phyloP scores from a whole-genome alignment of 2,888 invertebrate genomes.

The Thymelicus acteon region DNA sequence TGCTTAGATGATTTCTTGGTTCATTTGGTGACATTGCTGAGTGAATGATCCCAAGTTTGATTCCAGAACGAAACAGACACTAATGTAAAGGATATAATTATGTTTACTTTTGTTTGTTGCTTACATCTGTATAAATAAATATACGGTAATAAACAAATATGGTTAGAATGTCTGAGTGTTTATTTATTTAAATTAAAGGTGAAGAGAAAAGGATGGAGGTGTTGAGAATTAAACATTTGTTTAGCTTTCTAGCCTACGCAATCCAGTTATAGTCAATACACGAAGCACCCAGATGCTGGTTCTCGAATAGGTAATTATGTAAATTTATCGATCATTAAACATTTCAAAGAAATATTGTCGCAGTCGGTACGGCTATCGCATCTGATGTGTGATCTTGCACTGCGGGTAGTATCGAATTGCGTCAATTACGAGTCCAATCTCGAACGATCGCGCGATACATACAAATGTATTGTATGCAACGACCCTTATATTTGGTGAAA shows the following conservation, averaged over 20 bases:
- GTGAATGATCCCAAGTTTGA: too few species aligned
- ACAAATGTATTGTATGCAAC: constrained; percentile 75
- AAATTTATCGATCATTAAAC: constrained; percentile 71
- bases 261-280: not conserved
- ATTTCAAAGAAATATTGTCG: constrained; percentile 72
- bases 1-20: too few species aligned
- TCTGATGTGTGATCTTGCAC: constrained; percentile 72
- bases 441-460: constrained; percentile 76
- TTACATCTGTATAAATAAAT: too few species aligned
- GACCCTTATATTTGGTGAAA: constrained; percentile 59
- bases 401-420: constrained; percentile 78
- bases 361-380: constrained; percentile 75
- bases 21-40: too few species aligned
- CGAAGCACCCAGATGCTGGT: not conserved
- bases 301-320: constrained; percentile 58
- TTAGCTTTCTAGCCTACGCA: not conserved
- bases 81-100: too few species aligned
- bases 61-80: too few species aligned
- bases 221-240: too few species aligned
- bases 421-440: constrained; percentile 80
- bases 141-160: too few species aligned
- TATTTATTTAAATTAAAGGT: constrained; percentile 6
- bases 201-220: constrained; percentile 3
- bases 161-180: too few species aligned
- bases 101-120: too few species aligned